Conservation (phyloP, 92 coral and sea anemone species). For the Desmophyllum pertusum region DNA sequence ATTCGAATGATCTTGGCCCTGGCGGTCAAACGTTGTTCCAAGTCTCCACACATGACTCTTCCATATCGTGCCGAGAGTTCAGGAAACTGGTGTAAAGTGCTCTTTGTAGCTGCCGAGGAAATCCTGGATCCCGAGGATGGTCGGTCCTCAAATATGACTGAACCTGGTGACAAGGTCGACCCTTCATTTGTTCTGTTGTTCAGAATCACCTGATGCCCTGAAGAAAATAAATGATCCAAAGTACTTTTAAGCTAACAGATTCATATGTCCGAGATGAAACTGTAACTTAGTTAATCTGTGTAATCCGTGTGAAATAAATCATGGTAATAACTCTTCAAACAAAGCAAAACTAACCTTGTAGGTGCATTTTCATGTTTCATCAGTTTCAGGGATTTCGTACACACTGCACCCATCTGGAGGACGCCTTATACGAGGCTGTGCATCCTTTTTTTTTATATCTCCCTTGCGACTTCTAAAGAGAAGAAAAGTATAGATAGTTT, state of each 20-base stretch:
- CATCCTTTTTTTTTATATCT: neutral
- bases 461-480: neutral
- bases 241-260: neutral
- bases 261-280: neutral
- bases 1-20: constrained; percentile 76
- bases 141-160: constrained; percentile 21
- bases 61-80: constrained; percentile 68
- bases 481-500: too few species aligned
- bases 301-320: neutral
- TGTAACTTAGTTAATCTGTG: neutral
- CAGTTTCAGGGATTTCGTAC: constrained; percentile 31
- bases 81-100: constrained; percentile 71
- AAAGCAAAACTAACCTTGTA: neutral
- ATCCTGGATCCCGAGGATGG: constrained; percentile 19
- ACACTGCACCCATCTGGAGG: constrained; percentile 29
- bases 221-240: neutral
- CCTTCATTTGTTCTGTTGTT: neutral
- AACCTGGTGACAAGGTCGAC: constrained; percentile 29
- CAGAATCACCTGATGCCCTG: constrained; percentile 14
- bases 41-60: constrained; percentile 74
- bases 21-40: constrained; percentile 47
- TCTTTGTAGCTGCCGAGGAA: constrained; percentile 49
- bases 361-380: constrained; percentile 11
- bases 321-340: neutral
- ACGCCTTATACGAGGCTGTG: neutral